These are phyloP conservation scores for Drosophila cognata DNA, from an alignment of 2,888 invertebrate genomes.

Conservation along the genomic window DNA sequence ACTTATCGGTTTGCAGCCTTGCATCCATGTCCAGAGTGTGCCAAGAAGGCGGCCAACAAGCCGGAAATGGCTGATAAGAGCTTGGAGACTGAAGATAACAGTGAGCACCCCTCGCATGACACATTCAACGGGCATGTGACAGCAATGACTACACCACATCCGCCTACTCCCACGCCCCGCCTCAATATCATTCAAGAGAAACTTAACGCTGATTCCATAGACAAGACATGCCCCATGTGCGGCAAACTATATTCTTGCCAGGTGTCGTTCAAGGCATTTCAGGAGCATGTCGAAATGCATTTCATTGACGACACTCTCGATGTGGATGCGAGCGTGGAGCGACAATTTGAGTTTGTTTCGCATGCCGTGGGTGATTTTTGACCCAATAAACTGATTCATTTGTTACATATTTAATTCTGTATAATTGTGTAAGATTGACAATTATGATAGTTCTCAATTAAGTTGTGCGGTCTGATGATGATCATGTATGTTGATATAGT, in stretches of 20 bases:
- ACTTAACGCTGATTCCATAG: conserved; percentile 77
- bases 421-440: background rate
- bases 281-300: conserved; percentile 91
- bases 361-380: conserved; percentile 85
- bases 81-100: conserved; percentile 82
- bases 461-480: background rate
- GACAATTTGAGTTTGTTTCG: conserved; percentile 86
- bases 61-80: conserved; percentile 85
- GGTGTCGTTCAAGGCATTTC: conserved; percentile 88
- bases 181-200: conserved; percentile 83
- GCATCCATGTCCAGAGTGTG: conserved; percentile 81
- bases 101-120: conserved; percentile 39
- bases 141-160: background rate
- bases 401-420: background rate
- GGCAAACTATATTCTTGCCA: conserved; percentile 87
- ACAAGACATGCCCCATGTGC: conserved; percentile 92
- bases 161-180: conserved; percentile 58
- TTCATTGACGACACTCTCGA: conserved; percentile 88
- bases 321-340: conserved; percentile 85
- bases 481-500: conserved; percentile 21
- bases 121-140: conserved; percentile 34
- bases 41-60: conserved; percentile 75
- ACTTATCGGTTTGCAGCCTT: conserved; percentile 52
- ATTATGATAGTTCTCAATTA: background rate
- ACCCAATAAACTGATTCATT: conserved; percentile 76